Evolutionary conservation across 1,140 invertebrate species (phyloP), one percentile per base, ranked within the genome.

Genomic region (Anastatus disparis): DNA sequence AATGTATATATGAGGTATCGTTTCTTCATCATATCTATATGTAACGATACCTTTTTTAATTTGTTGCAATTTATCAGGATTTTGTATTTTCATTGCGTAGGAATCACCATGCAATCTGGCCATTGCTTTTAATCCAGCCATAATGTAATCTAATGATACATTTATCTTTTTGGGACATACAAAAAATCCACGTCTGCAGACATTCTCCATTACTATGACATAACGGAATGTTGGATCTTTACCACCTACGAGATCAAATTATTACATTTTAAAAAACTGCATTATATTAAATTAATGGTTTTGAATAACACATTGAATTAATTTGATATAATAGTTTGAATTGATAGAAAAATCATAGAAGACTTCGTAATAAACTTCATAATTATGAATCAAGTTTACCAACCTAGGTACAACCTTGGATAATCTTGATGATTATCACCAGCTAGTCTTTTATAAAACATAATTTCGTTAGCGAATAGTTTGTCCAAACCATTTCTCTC

Each of bases 51-150:
- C 35, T 0, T 71, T 65, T 0, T 81, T 62, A 3, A 83, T 42
- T 4, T 72, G 35, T 12, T 74, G 74, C 70, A 85, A 87, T 10
- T 76, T 71, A 0, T 78, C 62, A 0, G 72, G 40, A 13, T 76
- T 50, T 3, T 63, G 71, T 9, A 78, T 55, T 52, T 86, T 87
- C 68, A 82, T 74, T 0, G 59, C 62, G 35, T 82, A 85, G 3
- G 79, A 82, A 6, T 75, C 72, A 0, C 79, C 83, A 50, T 88
- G 87, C 62, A 86, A 84, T 42, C 70, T 68, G 2, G 74, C 87
- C 6, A 87, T 72, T 17, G 78, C 77, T 31, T 71, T 58, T 38
- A 87, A 44, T 7, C 78, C 83, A 4, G 80, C 70, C 3, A 74
- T 17, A 26, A 76, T 67, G 53, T 84, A 84, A 0, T 79, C 70